Percentiles rank a stretch among this genome's conserved stretches.
Conservation (phyloP, 2,113 vertebrate species). For the Elgaria multicarinata region DNA sequence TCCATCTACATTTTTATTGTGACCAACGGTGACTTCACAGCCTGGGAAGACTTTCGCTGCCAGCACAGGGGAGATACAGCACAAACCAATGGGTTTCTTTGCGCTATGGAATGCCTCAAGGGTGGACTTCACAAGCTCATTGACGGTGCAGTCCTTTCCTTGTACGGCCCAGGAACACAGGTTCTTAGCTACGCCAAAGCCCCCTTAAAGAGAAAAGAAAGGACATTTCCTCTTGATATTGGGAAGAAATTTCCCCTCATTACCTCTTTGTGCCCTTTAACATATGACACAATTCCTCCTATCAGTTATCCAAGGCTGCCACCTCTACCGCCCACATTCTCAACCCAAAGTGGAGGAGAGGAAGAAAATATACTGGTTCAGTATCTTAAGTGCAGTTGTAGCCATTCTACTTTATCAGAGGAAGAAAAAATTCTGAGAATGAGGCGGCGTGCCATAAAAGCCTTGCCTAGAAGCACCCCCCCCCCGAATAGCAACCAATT, state of each 20-base stretch:
- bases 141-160: slow-evolving; percentile 82
- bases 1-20: slow-evolving; percentile 70
- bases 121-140: slow-evolving; percentile 72
- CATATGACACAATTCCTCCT: not conserved
- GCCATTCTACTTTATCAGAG: not conserved
- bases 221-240: no score
- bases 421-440: not conserved
- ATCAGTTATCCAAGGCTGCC: no score
- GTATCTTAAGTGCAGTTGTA: not conserved
- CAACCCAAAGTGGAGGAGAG: not conserved
- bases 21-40: slow-evolving; percentile 82
- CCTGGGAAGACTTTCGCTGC: slow-evolving; percentile 84
- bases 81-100: slow-evolving; percentile 83
- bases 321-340: not conserved
- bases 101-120: slow-evolving; percentile 79
- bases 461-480: no score
- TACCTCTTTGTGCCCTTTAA: no score
- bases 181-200: slow-evolving; percentile 85
- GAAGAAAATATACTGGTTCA: not conserved
- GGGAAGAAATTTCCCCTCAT: not conserved
- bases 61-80: slow-evolving; percentile 83
- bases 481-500: no score
- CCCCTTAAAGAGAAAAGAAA: slow-evolving; percentile 67
- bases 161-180: slow-evolving; percentile 86
- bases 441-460: no score